Evolutionary conservation across 2,113 vertebrate species (phyloP), one percentile per base, ranked within the genome.

Genomic region (Beaufortia kweichowensis): DNA sequence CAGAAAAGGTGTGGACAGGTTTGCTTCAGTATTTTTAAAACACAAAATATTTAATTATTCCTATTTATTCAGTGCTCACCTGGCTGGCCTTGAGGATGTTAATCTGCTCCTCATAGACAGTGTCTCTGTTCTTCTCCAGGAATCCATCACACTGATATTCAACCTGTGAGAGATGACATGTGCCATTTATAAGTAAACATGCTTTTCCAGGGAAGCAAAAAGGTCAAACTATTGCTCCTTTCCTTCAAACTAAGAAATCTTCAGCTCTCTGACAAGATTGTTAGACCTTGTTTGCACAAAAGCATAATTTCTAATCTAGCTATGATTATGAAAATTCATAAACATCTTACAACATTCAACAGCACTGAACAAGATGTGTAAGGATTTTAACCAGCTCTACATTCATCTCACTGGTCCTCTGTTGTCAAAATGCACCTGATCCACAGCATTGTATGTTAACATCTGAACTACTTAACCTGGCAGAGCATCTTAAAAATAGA

Each of bases 21-120:
- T 39, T 11, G n/a, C n/a, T n/a, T n/a, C 43, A 4, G 43, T 14
- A 11, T 46, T 11, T 41, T 24, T 19, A 6, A 19, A 46, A 15
- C 14, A 65, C 1, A 43, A 3, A 10, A 23, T 9, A 64, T 21
- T 26, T 29, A 68, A 28, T 31, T 35, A 35, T 0, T n/a, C n/a
- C n/a, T n/a, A 39, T 39, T 10, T 39, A 39, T 39, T 4, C 14
- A 71, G 15, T 4, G 7, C 48, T 84, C 86, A 97, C 95, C 93
- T 96, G 91, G 80, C 95, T 96, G 87, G 95, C 95, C 82, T 96
- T 96, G 81, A 97, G 88, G 81, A 97, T 95, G 88, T 95, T 96
- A 87, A 97, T 96, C 87, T 96, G 95, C 78, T 97, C 95, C 84
- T 96, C 95, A 14, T 95, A 92, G 0, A 97, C 94, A 0, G 94